phyloP scores from a whole-genome alignment of 2,797 vertebrate genomes.

The Neopelma chrysocephalum region DNA sequence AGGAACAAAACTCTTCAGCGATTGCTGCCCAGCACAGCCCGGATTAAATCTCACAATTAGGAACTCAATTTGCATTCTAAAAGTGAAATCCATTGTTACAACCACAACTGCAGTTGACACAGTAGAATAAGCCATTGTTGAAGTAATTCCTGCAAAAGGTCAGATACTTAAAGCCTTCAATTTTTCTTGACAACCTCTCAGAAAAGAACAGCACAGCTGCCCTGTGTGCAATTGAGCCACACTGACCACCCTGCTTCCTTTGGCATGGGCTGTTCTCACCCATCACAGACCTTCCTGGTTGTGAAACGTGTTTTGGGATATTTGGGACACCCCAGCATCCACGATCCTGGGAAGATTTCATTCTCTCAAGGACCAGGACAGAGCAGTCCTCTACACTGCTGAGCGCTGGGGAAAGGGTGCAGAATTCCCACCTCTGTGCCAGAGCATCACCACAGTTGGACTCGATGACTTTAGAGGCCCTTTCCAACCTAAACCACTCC shows the following conservation, averaged over 20 bases:
- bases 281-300: neutral
- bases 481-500: neutral
- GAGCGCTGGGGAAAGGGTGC: neutral
- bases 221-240: slow-evolving; percentile 53
- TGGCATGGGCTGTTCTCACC: slow-evolving; percentile 1
- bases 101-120: slow-evolving; percentile 42
- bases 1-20: slow-evolving; percentile 53
- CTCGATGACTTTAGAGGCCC: neutral
- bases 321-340: neutral
- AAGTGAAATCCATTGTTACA: slow-evolving; percentile 68
- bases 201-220: slow-evolving; percentile 63
- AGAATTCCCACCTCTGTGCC: neutral
- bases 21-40: slow-evolving; percentile 58
- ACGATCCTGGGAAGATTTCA: neutral
- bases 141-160: slow-evolving; percentile 78
- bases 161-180: slow-evolving; percentile 72
- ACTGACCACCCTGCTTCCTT: slow-evolving; percentile 39
- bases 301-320: neutral
- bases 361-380: neutral
- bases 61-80: slow-evolving; percentile 70
- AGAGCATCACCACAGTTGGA: rapidly evolving
- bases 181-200: slow-evolving; percentile 74
- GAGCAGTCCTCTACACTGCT: rapidly evolving
- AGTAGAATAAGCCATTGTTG: slow-evolving; percentile 72
- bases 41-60: slow-evolving; percentile 74